phyloP scores from a whole-genome alignment of 2,888 invertebrate species.

The Ypsolopha scabrella region DNA sequence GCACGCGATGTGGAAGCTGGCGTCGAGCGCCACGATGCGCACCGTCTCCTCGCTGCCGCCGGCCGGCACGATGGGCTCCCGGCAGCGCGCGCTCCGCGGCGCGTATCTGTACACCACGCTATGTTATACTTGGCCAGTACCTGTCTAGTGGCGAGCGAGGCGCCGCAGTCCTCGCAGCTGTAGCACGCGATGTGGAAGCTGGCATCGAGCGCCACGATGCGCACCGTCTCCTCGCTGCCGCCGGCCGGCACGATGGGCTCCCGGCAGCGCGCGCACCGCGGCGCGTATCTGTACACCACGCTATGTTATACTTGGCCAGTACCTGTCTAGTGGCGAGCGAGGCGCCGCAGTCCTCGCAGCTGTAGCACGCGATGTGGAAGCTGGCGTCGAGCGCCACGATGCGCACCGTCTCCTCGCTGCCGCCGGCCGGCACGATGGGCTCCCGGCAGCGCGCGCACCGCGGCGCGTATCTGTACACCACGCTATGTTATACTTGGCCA shows the following conservation, averaged over 20 bases:
- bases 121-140: too few species aligned
- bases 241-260: constrained; percentile 96
- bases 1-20: constrained; percentile 95
- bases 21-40: constrained; percentile 95
- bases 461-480: constrained; percentile 81
- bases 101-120: constrained; percentile 74
- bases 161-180: constrained; percentile 94
- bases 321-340: constrained; percentile 83
- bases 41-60: constrained; percentile 97
- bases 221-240: constrained; percentile 95
- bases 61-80: constrained; percentile 95
- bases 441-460: constrained; percentile 95
- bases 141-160: constrained; percentile 85
- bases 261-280: constrained; percentile 95
- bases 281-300: constrained; percentile 78
- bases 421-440: constrained; percentile 97
- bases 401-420: constrained; percentile 95
- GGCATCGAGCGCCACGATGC: constrained; percentile 96
- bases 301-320: too few species aligned
- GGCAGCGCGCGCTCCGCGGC: constrained; percentile 96
- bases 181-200: constrained; percentile 97
- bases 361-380: constrained; percentile 96
- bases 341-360: constrained; percentile 95
- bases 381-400: constrained; percentile 97
- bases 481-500: too few species aligned